Base-by-base conservation (phyloP, 2,888 invertebrate species). In the Himalopsyche tibetana region DNA sequence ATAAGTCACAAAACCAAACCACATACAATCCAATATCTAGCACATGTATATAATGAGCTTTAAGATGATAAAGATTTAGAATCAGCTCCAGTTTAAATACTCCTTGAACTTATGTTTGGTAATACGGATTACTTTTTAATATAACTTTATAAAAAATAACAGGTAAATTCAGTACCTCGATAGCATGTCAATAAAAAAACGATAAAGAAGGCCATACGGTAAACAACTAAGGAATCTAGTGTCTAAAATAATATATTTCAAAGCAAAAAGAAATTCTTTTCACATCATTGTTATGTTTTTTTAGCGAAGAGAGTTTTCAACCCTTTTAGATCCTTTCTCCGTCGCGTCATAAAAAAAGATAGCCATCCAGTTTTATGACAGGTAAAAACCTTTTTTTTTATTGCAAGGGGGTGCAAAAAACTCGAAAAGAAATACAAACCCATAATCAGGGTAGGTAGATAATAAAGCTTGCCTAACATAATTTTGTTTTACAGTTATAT, bases 401-500 rank as follows among this genome's bases (percentile, higher is more conserved):
- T n/a, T 2, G 63, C 63, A 63, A 19, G 19, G 19, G 56, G 63
- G 6, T 63, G 63, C 63, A 63, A 63, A 63, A 63, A 63, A 56
- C 3, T 17, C 56, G 8, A 17, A 56, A n/a, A 56, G 4, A 56
- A 56, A 63, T 63, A 28, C 63, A 19, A 63, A 63, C 63, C 63
- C 11, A 11, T 63, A 63, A 63, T 63, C 63, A 63, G 63, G 63
- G 63, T 28, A 63, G 63, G 63, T 63, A 63, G 63, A 28, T 63
- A 28, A n/a, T 28, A 19, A 19, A 28, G 63, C 63, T 63, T 63
- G 28, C 63, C 63, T 28, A 19, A 63, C 28, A 19, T 63, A 6
- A 63, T 63, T 63, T n/a, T n/a, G 19, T 63, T 63, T 63, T 19
- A 63, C 63, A 63, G 63, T 63, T 63, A 63, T 63, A 63, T 63